A percentile compares a stretch with the other conserved stretches of the same genome.
phyloP scores from a whole-genome alignment of 2,888 invertebrate species.

The Drosophila buzzatii region DNA sequence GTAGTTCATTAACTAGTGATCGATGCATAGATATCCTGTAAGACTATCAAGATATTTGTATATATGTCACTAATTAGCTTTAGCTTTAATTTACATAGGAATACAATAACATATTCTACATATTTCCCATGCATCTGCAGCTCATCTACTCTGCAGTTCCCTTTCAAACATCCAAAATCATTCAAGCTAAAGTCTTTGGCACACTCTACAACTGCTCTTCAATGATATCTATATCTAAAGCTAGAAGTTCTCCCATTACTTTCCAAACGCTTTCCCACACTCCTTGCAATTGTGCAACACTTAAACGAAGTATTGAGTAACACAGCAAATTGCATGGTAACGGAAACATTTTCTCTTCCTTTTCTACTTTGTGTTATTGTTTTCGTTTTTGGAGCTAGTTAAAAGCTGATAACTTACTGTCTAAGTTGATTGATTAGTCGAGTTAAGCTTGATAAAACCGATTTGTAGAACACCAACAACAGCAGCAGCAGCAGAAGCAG shows the following conservation, averaged over 20 bases:
- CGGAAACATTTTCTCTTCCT: conserved; percentile 1
- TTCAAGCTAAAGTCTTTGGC: background rate
- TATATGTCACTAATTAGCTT: background rate
- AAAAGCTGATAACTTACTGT: conserved; percentile 52
- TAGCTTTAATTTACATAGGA: no score
- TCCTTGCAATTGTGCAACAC: background rate
- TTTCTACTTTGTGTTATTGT: background rate
- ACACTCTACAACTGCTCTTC: background rate
- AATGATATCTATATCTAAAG: background rate
- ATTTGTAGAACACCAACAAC: conserved; percentile 13
- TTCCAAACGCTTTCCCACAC: background rate
- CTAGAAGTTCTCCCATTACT: background rate
- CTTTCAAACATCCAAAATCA: background rate
- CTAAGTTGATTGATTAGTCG: conserved; percentile 58
- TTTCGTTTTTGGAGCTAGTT: conserved; percentile 29
- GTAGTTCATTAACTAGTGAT: background rate
- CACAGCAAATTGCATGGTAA: background rate
- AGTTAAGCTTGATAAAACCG: conserved; percentile 44
- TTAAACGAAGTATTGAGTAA: background rate
- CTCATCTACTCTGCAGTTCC: background rate
- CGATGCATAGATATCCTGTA: background rate
- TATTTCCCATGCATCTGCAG: background rate
- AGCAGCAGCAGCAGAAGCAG: background rate
- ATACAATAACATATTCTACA: no score
- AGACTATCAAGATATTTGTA: background rate